Evolutionary conservation across 2,113 vertebrate species (phyloP), one percentile per base, ranked within the genome.

Genomic region (Callaeas wilsoni): DNA sequence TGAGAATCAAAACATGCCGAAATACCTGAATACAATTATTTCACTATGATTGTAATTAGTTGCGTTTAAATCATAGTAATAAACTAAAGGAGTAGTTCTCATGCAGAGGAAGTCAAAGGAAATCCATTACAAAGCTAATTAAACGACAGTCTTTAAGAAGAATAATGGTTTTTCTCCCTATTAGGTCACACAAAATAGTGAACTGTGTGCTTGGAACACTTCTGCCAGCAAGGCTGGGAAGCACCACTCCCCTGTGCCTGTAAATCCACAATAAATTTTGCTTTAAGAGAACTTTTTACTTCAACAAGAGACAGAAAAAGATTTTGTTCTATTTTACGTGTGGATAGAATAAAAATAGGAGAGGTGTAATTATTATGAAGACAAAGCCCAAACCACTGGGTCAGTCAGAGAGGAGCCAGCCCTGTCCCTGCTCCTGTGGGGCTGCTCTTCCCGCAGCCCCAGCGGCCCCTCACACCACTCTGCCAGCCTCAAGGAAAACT

Each of bases 101-200:
- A 85, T 42, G 70, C 80, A 92, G 84, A 90, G 93, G 87, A 96
- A 98, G 97, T 97, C 95, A 96, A 96, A 90, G 95, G 97, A 92
- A 98, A 97, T 93, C 98, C 96, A 98, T 98, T 98, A 98, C 94
- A 98, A 97, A 97, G 98, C 96, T 98, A 99, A 98, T 99, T 98
- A 98, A 97, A 98, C 86, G 83, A 94, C 78, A 94, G 69, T 94
- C 96, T 95, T 97, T 89, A 97, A 84, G 93, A 97, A 97, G 93
- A 98, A 89, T 93, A 96, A 93, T 89, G 88, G 47, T 32, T 95
- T 95, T 97, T 97, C 89, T 97, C 90, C 91, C 95, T 97, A 63
- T 96, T 95, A 97, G 94, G 94, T 97, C 96, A 97, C 94, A 97
- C 94, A 84, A 95, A 96, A 65, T 59, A 96, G 79, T 74, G 92